These are phyloP conservation scores for Danio aesculapii DNA, from an alignment of 2,797 vertebrate species.

Conservation along the genomic window DNA sequence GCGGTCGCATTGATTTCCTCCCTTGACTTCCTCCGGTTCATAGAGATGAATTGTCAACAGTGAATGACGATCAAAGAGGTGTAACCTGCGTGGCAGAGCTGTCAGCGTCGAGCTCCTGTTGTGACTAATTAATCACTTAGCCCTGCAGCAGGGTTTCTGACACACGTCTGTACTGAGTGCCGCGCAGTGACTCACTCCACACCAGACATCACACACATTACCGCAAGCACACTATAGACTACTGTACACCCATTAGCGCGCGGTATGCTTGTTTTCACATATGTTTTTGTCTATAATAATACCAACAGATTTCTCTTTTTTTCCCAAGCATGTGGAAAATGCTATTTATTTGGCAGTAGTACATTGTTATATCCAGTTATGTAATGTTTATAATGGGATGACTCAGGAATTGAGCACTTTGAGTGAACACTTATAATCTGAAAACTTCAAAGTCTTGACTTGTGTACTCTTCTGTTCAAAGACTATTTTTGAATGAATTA, in stretches of 20 bases:
- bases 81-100: constrained; percentile 65
- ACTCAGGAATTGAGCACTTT: neutral
- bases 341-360: neutral
- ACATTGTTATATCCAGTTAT: neutral
- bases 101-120: constrained; percentile 63
- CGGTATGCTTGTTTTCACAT: neutral
- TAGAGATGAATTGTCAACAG: constrained; percentile 57
- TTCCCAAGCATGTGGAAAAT: neutral
- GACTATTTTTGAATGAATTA: neutral
- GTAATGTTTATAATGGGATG: constrained; percentile 13
- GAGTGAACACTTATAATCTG: neutral
- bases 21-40: constrained; percentile 56
- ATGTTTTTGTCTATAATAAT: constrained; percentile 17
- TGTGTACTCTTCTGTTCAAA: neutral
- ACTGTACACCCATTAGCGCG: constrained; percentile 19
- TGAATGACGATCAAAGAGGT: constrained; percentile 63
- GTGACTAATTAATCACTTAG: constrained; percentile 77
- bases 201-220: constrained; percentile 57
- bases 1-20: constrained; percentile 63
- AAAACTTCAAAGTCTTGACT: neutral
- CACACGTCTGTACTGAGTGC: constrained; percentile 53
- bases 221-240: constrained; percentile 32
- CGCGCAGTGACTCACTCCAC: constrained; percentile 56
- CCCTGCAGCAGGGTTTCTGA: constrained; percentile 65
- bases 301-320: constrained; percentile 12